Evolutionary conservation across 30 jellyfish, hydroid and myxozoan species (phyloP).

Genomic region (Nemopilema nomurai): DNA sequence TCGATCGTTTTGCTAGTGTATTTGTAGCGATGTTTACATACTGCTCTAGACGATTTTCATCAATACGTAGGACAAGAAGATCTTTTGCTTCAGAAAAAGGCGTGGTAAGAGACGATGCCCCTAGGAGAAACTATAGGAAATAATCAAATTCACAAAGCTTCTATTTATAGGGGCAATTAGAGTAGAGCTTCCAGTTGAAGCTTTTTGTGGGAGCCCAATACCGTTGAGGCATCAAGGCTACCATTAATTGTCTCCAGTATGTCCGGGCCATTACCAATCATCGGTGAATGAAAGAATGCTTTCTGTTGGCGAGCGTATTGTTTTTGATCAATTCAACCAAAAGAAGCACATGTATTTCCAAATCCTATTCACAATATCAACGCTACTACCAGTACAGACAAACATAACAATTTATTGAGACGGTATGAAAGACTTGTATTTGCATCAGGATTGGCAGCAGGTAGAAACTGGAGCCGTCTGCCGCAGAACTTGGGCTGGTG

Average conservation of each 20-base stretch:
- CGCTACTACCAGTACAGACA: slow-evolving; percentile 7
- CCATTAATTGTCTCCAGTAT: neutral
- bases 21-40: too few relatives aligned
- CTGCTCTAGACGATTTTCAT: too few relatives aligned
- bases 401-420: neutral
- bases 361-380: neutral
- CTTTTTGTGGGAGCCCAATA: neutral
- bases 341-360: slow-evolving; percentile 6
- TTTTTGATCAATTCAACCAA: neutral
- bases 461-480: neutral
- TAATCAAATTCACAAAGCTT: too few relatives aligned
- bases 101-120: too few relatives aligned
- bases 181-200: neutral
- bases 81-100: too few relatives aligned
- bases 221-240: neutral
- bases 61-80: too few relatives aligned
- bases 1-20: too few relatives aligned
- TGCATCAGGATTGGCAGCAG: neutral
- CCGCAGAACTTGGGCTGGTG: neutral
- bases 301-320: neutral
- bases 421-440: neutral
- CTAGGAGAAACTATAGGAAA: too few relatives aligned
- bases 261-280: neutral
- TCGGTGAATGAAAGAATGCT: neutral
- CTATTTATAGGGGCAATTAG: neutral